phyloP scores from a whole-genome alignment of 2,113 vertebrate species.

The Formicarius rufipectus region DNA sequence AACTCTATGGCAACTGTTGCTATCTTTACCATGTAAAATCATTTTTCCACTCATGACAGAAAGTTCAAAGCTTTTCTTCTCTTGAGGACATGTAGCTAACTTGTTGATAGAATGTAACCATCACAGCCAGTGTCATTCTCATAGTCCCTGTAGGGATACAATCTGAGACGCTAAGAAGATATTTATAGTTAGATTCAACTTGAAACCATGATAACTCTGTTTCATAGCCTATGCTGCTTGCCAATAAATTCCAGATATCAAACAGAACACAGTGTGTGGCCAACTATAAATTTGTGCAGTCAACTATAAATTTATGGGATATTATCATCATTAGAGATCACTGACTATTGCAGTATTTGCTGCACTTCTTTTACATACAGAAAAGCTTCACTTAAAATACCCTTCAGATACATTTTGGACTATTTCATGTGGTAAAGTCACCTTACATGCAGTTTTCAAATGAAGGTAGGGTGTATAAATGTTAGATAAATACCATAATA shows the following conservation, averaged over 20 bases:
- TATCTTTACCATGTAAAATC: conserved; percentile 22
- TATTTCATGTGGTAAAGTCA: neutral
- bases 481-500: too few species aligned
- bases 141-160: neutral
- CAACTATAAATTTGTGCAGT: neutral
- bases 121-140: neutral
- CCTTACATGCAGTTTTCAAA: neutral
- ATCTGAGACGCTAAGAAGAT: neutral
- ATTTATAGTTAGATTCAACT: neutral
- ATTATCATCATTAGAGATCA: neutral
- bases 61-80: conserved; percentile 2
- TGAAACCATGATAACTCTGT: neutral
- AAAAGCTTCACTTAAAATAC: neutral
- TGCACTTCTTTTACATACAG: neutral
- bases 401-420: neutral
- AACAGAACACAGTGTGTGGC: neutral
- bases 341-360: neutral
- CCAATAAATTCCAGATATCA: neutral
- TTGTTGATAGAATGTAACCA: neutral
- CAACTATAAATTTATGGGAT: neutral
- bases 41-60: neutral
- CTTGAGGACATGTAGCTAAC: neutral
- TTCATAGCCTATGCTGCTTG: neutral
- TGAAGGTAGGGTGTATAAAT: neutral
- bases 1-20: neutral